These are phyloP conservation scores for Drosophila kokeensis DNA, from an alignment of 2,888 invertebrate genomes.

Conservation along the genomic window DNA sequence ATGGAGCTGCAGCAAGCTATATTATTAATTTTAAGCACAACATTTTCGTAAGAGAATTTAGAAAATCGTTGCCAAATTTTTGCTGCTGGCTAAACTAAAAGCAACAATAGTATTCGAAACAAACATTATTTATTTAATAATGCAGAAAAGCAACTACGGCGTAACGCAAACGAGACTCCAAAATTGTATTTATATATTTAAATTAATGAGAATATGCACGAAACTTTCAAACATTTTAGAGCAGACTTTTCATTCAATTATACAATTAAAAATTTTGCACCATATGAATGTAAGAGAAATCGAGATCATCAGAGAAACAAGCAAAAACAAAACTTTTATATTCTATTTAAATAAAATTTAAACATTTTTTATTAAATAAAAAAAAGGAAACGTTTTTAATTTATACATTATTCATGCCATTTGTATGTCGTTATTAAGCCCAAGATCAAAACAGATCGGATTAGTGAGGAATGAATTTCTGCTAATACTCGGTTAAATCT, in stretches of 20 bases:
- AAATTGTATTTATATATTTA: constrained; percentile 59
- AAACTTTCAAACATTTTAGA: constrained; percentile 56
- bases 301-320: constrained; percentile 38
- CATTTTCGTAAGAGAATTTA: constrained; percentile 39
- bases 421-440: constrained; percentile 50
- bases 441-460: constrained; percentile 50
- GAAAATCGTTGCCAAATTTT: constrained; percentile 56
- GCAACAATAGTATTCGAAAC: constrained; percentile 55
- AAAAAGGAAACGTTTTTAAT: constrained; percentile 65
- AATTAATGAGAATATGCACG: constrained; percentile 60
- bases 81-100: constrained; percentile 30
- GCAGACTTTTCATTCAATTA: constrained; percentile 65
- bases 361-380: constrained; percentile 79
- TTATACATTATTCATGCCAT: constrained; percentile 60
- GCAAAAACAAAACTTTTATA: constrained; percentile 65
- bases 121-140: constrained; percentile 34
- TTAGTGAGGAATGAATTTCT: constrained; percentile 56
- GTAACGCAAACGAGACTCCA: constrained; percentile 38
- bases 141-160: constrained; percentile 33
- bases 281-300: constrained; percentile 44
- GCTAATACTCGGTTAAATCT: constrained; percentile 87
- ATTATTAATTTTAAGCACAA: constrained; percentile 45
- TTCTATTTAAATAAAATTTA: constrained; percentile 81
- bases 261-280: constrained; percentile 58
- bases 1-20: constrained; percentile 39